A percentile compares a stretch with the other conserved stretches of the same genome.
Conservation (phyloP, 2,888 invertebrate species). For the Eupithecia pulchellata region DNA sequence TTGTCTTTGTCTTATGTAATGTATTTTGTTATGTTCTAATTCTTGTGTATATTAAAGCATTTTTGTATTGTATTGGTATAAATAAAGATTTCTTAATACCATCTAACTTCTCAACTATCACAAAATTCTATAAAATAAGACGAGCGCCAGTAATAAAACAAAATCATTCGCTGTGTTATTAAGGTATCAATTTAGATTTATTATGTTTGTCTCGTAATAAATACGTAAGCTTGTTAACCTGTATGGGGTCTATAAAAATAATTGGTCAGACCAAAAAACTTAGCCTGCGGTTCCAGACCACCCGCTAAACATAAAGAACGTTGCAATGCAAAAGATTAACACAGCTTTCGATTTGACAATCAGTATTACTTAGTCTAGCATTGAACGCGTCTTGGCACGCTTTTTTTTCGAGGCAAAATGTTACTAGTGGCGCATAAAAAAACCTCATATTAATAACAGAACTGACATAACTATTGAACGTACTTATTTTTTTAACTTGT, state of each 20-base stretch:
- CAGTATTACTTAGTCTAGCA: not conserved
- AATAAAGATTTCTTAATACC: not conserved
- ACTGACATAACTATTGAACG: too few species aligned
- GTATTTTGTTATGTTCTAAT: too few species aligned
- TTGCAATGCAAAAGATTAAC: constrained; percentile 13
- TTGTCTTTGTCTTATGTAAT: too few species aligned
- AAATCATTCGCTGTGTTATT: constrained; percentile 56
- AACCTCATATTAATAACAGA: not conserved
- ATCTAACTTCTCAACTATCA: constrained; percentile 6
- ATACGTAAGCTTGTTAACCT: constrained; percentile 55
- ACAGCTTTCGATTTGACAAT: not conserved
- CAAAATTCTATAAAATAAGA: constrained; percentile 39
- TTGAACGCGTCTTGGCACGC: not conserved
- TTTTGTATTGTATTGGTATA: too few species aligned
- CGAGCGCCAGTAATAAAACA: constrained; percentile 48
- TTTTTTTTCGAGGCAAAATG: not conserved
- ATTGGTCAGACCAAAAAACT: constrained; percentile 52
- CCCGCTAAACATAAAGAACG: constrained; percentile 46
- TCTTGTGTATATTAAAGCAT: too few species aligned
- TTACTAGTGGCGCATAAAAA: not conserved
- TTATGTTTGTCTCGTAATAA: constrained; percentile 66
- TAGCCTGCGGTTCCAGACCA: constrained; percentile 56
- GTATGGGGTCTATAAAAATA: constrained; percentile 58
- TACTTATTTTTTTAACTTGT: too few species aligned
- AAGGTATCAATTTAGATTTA: constrained; percentile 67